Percentiles rank a stretch among this genome's conserved stretches.
These are phyloP conservation scores for Sabatieria punctata DNA, from an alignment of 2,888 invertebrate species.

Conservation along the genomic window DNA sequence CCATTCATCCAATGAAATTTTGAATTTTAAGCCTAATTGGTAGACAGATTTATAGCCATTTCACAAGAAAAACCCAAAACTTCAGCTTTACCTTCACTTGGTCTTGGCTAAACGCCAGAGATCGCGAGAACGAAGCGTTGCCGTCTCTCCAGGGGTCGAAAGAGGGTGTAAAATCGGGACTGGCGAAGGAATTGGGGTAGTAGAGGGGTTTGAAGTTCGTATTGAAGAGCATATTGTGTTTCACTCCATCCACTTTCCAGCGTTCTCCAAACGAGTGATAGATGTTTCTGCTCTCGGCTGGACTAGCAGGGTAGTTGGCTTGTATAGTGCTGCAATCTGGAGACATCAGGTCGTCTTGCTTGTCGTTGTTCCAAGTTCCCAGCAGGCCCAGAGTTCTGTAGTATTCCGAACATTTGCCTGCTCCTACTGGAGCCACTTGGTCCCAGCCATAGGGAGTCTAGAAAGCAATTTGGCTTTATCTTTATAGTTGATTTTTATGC, in stretches of 20 bases:
- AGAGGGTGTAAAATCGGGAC: neutral
- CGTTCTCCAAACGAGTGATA: constrained; percentile 2
- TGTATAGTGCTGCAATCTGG: neutral
- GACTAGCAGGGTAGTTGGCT: too few relatives aligned
- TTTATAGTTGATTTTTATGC: too few relatives aligned
- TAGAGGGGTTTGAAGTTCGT: constrained; percentile 7
- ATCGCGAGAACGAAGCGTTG: neutral
- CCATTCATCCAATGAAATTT: too few relatives aligned
- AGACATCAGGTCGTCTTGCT: neutral
- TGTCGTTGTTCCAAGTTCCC: neutral
- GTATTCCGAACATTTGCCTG: neutral
- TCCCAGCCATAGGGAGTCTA: too few relatives aligned
- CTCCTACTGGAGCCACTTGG: too few relatives aligned
- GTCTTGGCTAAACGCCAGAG: neutral
- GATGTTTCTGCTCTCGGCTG: neutral
- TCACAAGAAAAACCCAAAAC: too few relatives aligned
- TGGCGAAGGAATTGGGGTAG: constrained; percentile 7
- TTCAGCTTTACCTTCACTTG: neutral
- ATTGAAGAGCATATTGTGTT: constrained; percentile 8
- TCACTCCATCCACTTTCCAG: constrained; percentile 7
- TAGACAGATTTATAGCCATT: too few relatives aligned
- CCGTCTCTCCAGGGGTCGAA: neutral
- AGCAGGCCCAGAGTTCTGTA: constrained; percentile 1
- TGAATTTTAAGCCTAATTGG: too few relatives aligned
- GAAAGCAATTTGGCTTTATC: too few relatives aligned